Conservation (phyloP, 2,113 vertebrate species). For the Zeus faber region DNA sequence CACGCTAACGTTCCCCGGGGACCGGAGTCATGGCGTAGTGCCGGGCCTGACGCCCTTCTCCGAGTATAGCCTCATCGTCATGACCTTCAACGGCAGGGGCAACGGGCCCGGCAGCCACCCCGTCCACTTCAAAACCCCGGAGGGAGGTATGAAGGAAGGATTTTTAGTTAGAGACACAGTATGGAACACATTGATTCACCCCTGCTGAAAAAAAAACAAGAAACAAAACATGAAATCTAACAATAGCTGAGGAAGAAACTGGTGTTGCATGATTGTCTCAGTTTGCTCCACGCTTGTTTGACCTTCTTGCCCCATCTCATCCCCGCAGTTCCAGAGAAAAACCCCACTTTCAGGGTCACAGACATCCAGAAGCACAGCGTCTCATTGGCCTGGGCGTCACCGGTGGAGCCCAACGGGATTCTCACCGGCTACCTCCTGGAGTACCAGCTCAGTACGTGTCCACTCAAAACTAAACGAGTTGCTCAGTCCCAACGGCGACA, state of each 20-base stretch:
- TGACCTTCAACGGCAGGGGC: conserved; percentile 89
- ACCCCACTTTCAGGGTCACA: conserved; percentile 82
- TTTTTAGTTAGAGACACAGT: conserved; percentile 32
- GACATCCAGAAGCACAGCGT: conserved; percentile 81
- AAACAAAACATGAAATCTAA: conserved; percentile 46
- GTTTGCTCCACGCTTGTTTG: conserved; percentile 31
- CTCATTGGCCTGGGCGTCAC: conserved; percentile 85
- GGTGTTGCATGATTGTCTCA: conserved; percentile 24
- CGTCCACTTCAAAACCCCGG: conserved; percentile 85
- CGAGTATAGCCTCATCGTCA: conserved; percentile 86
- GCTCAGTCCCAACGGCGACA: too few relatives aligned
- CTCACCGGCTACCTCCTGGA: conserved; percentile 86
- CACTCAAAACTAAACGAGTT: too few relatives aligned
- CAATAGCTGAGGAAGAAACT: conserved; percentile 51
- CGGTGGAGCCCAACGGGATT: conserved; percentile 85
- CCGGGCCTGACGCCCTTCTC: conserved; percentile 87
- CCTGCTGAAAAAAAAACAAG: conserved; percentile 18
- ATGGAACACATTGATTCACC: conserved; percentile 51
- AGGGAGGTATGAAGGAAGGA: conserved; percentile 84
- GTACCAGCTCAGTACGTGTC: conserved; percentile 91
- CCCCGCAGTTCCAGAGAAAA: conserved; percentile 89
- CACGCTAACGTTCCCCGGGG: conserved; percentile 78
- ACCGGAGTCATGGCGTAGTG: conserved; percentile 77
- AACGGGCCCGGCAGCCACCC: conserved; percentile 89
- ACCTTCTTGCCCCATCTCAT: conserved; percentile 44